A percentile compares a stretch with the other conserved stretches of the same genome.
These are phyloP conservation scores for Adelognathus sp. DNA, from an alignment of 2,888 invertebrate genomes.

Conservation along the genomic window DNA sequence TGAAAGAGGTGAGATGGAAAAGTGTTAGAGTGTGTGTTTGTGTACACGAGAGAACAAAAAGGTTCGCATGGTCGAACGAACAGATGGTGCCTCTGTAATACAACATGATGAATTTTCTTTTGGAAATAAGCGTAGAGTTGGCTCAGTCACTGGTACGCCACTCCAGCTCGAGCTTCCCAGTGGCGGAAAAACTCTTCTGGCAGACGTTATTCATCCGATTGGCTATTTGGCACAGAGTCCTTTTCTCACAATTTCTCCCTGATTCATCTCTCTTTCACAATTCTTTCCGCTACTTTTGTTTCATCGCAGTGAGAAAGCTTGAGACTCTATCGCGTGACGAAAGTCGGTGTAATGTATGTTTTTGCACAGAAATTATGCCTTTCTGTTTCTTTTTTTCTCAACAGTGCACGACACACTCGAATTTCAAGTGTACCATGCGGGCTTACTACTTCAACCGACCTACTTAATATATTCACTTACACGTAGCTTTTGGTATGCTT, in stretches of 20 bases:
- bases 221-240: neutral
- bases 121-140: neutral
- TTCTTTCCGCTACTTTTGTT: constrained; percentile 35
- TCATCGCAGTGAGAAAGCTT: neutral
- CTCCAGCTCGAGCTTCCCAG: neutral
- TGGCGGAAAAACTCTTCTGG: constrained; percentile 6
- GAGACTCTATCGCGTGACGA: neutral
- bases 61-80: constrained; percentile 5
- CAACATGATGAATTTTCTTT: constrained; percentile 3
- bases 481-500: no score
- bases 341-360: no score
- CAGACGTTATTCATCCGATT: neutral
- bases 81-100: constrained; percentile 3
- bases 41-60: neutral
- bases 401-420: no score
- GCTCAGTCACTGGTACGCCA: neutral
- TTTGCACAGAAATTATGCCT: no score
- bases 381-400: no score
- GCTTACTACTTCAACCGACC: no score
- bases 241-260: neutral
- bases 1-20: constrained; percentile 27
- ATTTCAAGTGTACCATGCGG: no score
- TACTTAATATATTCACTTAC: no score
- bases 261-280: neutral
- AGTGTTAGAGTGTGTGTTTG: neutral